phyloP scores from a whole-genome alignment of 2,797 vertebrate genomes.

The Danio kyathit region DNA sequence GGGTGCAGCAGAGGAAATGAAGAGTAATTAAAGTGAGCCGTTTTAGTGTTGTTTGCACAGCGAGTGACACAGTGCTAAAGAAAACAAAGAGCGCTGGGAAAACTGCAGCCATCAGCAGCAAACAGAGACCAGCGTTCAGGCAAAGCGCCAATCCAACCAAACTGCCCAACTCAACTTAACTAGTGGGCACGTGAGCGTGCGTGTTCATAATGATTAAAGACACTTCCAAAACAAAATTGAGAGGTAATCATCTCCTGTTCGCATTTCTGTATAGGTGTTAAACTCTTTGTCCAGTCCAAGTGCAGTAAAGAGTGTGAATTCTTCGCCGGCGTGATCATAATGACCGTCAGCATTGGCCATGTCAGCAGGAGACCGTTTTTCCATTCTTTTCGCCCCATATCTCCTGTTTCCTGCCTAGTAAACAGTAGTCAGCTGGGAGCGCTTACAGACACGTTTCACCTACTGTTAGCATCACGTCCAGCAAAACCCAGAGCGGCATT shows the following conservation, averaged over 20 bases:
- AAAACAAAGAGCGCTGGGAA: slow-evolving; percentile 50
- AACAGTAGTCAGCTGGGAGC: slow-evolving; percentile 31
- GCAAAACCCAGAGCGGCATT: neutral
- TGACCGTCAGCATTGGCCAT: slow-evolving; percentile 43
- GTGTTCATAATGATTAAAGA: slow-evolving; percentile 9
- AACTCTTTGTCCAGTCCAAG: slow-evolving; percentile 1
- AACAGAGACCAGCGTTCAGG: slow-evolving; percentile 23
- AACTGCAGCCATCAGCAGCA: slow-evolving; percentile 52
- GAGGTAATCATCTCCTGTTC: neutral
- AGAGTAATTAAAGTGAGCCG: slow-evolving; percentile 50
- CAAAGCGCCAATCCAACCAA: slow-evolving; percentile 35
- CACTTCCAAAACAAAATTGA: neutral
- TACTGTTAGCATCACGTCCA: slow-evolving; percentile 35
- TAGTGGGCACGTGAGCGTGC: neutral
- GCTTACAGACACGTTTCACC: slow-evolving; percentile 39
- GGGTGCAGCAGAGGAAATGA: slow-evolving; percentile 50
- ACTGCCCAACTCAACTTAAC: slow-evolving; percentile 19
- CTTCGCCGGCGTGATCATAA: slow-evolving; percentile 37
- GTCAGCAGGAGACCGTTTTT: slow-evolving; percentile 47
- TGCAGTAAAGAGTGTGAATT: slow-evolving; percentile 42
- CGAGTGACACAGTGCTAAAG: slow-evolving; percentile 45
- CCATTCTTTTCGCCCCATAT: slow-evolving; percentile 17
- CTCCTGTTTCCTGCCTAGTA: slow-evolving; percentile 40
- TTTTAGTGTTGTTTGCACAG: slow-evolving; percentile 55
- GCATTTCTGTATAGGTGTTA: slow-evolving; percentile 13